Evolutionary conservation across 1,140 invertebrate genomes (phyloP), one percentile per base, ranked within the genome.

Genomic region (Zaprionus lachaisei): DNA sequence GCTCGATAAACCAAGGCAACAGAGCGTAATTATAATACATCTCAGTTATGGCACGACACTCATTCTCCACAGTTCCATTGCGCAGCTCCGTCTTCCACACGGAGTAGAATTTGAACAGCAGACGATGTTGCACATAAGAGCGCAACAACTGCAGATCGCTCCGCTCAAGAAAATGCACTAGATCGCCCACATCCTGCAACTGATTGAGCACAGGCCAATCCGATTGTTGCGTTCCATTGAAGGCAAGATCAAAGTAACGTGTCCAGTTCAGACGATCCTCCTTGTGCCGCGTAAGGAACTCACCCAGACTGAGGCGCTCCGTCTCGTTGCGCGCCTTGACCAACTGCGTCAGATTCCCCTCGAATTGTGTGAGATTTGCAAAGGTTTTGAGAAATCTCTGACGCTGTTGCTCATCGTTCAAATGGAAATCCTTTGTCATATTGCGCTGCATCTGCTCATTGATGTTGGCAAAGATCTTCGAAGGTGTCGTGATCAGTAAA

Each of bases 251-350:
- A 11, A 92, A 92, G 7, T 63, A 83, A 1, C 67, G 73, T 0
- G 85, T 91, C 91, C 91, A 92, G 26, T 92, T 91, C n/a, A 92
- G 22, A 6, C 77, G 70, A 68, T 91, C 85, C 20, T 78, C 26
- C 17, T 84, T 77, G 60, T 92, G 91, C 17, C 63, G 67, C 4
- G 0, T 14, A 0, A 91, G n/a, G 15, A 92, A 92, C 0, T 84
- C 76, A 2, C 54, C 77, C 7, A 90, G 20, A 2, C n/a, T 72
- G 0, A 82, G 22, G 3, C 71, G 44, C 26, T 92, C 79, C 0
- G 84, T 80, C 57, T 84, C 76, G 15, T 92, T 92, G 4, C 75
- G 58, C 0, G 1, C 0, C 2, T 70, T 66, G 0, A 34, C 38
- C 12, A 83, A 41, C 0, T 79, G 38, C 0, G 83, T 80, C 0